Evolutionary conservation across 2,888 invertebrate genomes (phyloP), one percentile per base, ranked within the genome.

Genomic region (Bellardia pandia): DNA sequence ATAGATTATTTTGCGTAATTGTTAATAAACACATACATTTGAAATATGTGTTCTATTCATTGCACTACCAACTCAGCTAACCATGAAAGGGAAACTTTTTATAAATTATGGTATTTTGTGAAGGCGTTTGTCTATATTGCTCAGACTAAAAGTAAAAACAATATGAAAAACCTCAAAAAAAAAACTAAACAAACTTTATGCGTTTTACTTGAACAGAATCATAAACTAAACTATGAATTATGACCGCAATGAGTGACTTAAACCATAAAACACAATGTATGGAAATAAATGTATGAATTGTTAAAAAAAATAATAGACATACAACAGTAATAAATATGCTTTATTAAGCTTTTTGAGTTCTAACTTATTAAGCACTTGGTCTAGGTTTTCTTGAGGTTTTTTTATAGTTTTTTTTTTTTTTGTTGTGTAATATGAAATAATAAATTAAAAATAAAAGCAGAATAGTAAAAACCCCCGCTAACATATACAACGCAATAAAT

Each of bases 141-240:
- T 8, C 45, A n/a, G 51, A 51, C n/a, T 51, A n/a, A n/a, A 51
- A 51, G n/a, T 7, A 51, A 51, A 51, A 51, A 48, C 16, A 56
- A 9, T 14, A 56, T 45, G 3, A 16, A 42, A 30, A 48, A 48
- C 33, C 37, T 48, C 14, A 33, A 51, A 51, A 53, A 58, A 84
- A 64, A n/a, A 40, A 37, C 6, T 5, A 30, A 14, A 62, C 14
- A 48, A 74, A 58, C 33, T 76, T 76, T 53, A 62, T 77, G 69
- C 56, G 62, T 77, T 81, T 81, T 69, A 74, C 14, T 14, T 74
- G 37, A 53, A 77, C 56, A 69, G 68, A 76, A 68, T 80, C 86
- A 80, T 81, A 87, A 85, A 75, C 56, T 40, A 69, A 62, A 64
- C 74, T 51, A 68, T 81, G 85, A 85, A 78, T 78, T 87, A 85